Evolutionary conservation across 2,888 invertebrate species (phyloP), one percentile per base, ranked within the genome.

Genomic region (Standfussiana lucernea): DNA sequence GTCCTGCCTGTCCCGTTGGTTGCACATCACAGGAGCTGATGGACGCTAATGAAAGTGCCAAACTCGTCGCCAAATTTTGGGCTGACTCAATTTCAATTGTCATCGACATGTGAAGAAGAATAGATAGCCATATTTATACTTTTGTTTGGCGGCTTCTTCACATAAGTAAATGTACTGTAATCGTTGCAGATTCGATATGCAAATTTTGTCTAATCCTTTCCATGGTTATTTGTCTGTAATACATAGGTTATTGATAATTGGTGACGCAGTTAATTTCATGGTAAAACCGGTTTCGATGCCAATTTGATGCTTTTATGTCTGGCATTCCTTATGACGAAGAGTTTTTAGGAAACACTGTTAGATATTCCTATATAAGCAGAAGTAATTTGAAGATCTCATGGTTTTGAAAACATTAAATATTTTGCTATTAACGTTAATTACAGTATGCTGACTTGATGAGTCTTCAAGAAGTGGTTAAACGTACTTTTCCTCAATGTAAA

Each of bases 131-230:
- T 24, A 83, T 78, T 61, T 24, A 62, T 72, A 69, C 59, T 61
- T 53, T 32, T 42, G 24, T 10, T 47, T 15, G 37, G 72, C 66
- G 68, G 1, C 62, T 61, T 50, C 75, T 82, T 88, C 87, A 88
- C 83, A 86, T 59, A 82, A 78, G 80, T 76, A 82, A 79, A 79
- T 77, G 24, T 78, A 72, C 47, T 73, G 76, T 83, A 85, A 80
- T 86, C 69, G 77, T 78, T 61, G 75, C 74, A 75, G 77, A 88
- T 88, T 85, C 80, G 86, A 79, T 80, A 85, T 82, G 89, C 89
- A 77, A 83, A 78, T 85, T 84, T 79, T 70, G 68, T 76, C 71
- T 79, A 86, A 82, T 85, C 75, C 76, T 67, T 86, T 82, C 65
- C 77, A 88, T 69, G 82, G 86, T 59, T 68, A 68, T 82, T 80